Evolutionary conservation across 2,888 invertebrate species (phyloP), one percentile per base, ranked within the genome.

Genomic region (Diarsia mendica): DNA sequence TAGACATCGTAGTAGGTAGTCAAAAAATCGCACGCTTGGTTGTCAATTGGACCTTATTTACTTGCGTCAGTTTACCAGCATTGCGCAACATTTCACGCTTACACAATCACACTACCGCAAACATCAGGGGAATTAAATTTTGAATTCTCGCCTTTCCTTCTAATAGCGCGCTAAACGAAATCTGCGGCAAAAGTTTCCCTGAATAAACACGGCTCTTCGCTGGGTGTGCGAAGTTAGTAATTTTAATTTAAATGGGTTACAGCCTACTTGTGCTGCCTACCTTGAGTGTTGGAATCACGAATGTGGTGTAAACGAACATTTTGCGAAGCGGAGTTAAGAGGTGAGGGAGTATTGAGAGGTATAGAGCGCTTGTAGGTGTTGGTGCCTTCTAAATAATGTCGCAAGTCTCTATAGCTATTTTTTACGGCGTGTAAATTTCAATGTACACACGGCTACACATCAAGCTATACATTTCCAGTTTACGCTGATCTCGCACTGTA

Each of bases 51-150:
- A 28, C 28, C 28, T 28, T 28, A 28, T 28, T 28, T 28, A n/a
- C 20, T 51, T 51, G 51, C 51, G 51, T 92, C 90, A 91, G 89
- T 79, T 90, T 90, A 90, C 92, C 89, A 88, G 91, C 87, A 85
- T 82, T 86, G 83, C 86, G 84, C 84, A 89, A 89, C 89, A 89
- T 88, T 89, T 85, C 80, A 87, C 86, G 80, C 81, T 87, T 88
- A 90, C 88, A 91, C 91, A 92, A 92, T 91, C 91, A 90, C 88
- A 89, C 89, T 81, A 85, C 76, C 69, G 67, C 88, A 90, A 90
- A 89, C 87, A 89, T 91, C 81, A 84, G 83, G 83, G 78, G 83
- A 86, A 89, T 90, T 88, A 89, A 90, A 90, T 89, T 88, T 89
- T 83, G 89, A 88, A 89, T 88, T 89, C 86, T 70, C 85, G 79